phyloP scores from a whole-genome alignment of 2,888 invertebrate genomes.

The Acholoe squamosa region DNA sequence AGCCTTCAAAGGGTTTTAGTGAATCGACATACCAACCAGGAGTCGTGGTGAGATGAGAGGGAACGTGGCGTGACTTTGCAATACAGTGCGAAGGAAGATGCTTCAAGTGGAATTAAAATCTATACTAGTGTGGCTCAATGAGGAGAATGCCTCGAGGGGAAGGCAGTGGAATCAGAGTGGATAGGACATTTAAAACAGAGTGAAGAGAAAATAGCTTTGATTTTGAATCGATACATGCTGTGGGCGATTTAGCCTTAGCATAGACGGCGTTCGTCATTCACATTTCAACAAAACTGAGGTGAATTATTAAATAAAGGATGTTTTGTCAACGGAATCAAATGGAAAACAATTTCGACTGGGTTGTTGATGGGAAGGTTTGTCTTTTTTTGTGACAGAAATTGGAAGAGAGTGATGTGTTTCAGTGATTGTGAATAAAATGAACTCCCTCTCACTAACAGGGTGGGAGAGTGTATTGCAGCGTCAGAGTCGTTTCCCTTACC shows the following conservation, averaged over 20 bases:
- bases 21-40: background rate
- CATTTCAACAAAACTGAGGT: background rate
- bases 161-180: background rate
- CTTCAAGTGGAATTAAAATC: slow-evolving; percentile 14
- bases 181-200: background rate
- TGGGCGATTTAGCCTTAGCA: background rate
- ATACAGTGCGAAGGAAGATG: slow-evolving; percentile 53
- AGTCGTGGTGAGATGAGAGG: slow-evolving; percentile 19
- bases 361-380: background rate
- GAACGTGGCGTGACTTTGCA: slow-evolving; percentile 52
- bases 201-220: background rate
- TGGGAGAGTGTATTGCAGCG: slow-evolving; percentile 37
- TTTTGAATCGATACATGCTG: background rate
- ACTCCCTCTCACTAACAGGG: background rate
- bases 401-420: background rate
- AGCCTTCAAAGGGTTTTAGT: no score
- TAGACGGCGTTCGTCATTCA: background rate
- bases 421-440: background rate
- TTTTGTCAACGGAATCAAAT: slow-evolving; percentile 7
- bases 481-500: slow-evolving; percentile 44
- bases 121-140: background rate
- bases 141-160: slow-evolving; percentile 8
- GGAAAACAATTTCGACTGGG: background rate
- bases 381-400: background rate
- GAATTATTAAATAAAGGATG: slow-evolving; percentile 1